A percentile compares a stretch with the other conserved stretches of the same genome.
Evolutionary conservation across 2,113 vertebrate genomes (phyloP).

Genomic region (Pionites leucogaster): DNA sequence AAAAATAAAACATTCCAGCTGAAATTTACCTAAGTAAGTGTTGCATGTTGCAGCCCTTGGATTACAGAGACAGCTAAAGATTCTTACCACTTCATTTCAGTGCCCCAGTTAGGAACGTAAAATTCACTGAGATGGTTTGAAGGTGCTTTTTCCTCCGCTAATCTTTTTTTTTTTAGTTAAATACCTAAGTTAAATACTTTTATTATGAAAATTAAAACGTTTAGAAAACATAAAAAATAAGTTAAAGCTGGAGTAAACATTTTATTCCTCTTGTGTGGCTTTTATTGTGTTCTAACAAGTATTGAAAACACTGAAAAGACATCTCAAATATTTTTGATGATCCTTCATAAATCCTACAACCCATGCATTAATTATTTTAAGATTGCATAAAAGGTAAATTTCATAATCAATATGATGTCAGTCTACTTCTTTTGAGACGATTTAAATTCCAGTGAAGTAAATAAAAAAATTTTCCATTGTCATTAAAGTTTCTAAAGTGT

Average conservation of each 20-base stretch:
- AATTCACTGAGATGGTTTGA: background rate
- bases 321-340: fast-evolving
- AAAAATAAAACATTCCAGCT: background rate
- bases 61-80: background rate
- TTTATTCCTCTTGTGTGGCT: background rate
- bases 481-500: background rate
- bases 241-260: background rate
- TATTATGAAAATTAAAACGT: background rate
- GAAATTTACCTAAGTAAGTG: background rate
- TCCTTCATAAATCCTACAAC: background rate
- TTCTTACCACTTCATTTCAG: background rate
- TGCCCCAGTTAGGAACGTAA: fast-evolving
- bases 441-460: background rate
- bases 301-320: background rate
- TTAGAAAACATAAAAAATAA: background rate
- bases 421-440: background rate
- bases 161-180: background rate
- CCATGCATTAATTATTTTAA: background rate
- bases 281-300: background rate
- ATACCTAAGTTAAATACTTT: too few species aligned
- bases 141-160: background rate
- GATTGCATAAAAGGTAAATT: background rate
- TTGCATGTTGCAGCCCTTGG: background rate
- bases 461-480: background rate
- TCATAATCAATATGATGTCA: background rate